These are phyloP conservation scores for Bilobella aurantiaca DNA, from an alignment of 1,140 invertebrate genomes.

Conservation along the genomic window DNA sequence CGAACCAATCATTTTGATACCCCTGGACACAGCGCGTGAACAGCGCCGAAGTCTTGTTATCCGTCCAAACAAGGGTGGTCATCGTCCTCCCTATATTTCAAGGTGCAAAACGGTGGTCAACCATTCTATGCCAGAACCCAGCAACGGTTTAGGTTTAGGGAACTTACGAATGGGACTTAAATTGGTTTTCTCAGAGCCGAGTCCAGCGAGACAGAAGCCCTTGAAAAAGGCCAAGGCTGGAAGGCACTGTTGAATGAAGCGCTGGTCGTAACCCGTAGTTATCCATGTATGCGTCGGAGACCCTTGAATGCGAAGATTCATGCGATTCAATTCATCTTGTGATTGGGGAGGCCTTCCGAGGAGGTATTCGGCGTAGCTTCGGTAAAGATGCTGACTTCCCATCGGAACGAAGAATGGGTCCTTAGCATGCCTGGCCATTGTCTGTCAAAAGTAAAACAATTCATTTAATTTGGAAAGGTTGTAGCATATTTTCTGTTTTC, in stretches of 20 bases:
- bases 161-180: constrained; percentile 3
- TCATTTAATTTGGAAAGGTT: not conserved
- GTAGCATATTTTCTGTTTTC: not conserved
- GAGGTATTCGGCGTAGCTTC: constrained; percentile 2
- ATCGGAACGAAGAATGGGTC: constrained; percentile 5
- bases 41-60: constrained; percentile 3
- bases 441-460: not conserved
- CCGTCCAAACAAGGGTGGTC: constrained; percentile 1
- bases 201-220: constrained; percentile 4
- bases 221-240: constrained; percentile 6
- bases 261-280: constrained; percentile 3
- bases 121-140: no score
- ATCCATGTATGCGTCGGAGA: constrained; percentile 4
- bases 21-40: constrained; percentile 5
- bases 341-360: not conserved
- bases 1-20: constrained; percentile 7
- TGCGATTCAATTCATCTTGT: constrained; percentile 1
- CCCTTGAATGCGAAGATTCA: constrained; percentile 4
- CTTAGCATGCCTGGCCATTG: not conserved
- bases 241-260: constrained; percentile 9
- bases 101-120: not conserved
- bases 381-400: constrained; percentile 10
- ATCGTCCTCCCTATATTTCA: not conserved
- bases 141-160: no score
- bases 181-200: not conserved